Conservation (phyloP, 1,140 invertebrate species). For the Lordiphosa clarofinis region DNA sequence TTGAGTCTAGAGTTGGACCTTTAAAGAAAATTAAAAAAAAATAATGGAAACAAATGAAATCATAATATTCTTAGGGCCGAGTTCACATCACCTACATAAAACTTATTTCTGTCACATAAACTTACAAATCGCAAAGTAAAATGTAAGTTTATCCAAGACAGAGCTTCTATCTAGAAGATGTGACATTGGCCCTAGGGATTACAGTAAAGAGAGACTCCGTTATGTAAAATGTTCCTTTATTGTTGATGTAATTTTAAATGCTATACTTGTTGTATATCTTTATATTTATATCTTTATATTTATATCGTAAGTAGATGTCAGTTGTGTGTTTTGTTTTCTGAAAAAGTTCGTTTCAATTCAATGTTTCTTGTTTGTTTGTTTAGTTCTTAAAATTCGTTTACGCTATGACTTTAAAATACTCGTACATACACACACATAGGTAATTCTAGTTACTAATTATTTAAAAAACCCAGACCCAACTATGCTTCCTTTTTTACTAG, state of each 20-base stretch:
- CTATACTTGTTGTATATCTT: constrained; percentile 48
- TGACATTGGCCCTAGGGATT: no score
- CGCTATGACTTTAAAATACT: constrained; percentile 74
- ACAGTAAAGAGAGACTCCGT: constrained; percentile 21
- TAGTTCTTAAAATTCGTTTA: constrained; percentile 70
- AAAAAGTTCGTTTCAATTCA: constrained; percentile 66
- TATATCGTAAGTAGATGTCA: constrained; percentile 63
- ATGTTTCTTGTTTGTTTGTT: constrained; percentile 28
- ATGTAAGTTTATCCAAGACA: no score
- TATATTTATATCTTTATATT: constrained; percentile 27
- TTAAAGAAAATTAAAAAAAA: no score
- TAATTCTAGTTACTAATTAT: constrained; percentile 52
- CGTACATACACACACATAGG: constrained; percentile 60
- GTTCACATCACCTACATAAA: no score
- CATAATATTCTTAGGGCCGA: no score
- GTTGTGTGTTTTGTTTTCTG: constrained; percentile 39
- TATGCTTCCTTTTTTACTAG: constrained; percentile 30
- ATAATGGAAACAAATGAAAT: no score
- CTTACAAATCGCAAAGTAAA: no score
- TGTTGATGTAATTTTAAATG: constrained; percentile 73
- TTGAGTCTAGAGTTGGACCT: no score
- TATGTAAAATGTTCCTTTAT: constrained; percentile 77
- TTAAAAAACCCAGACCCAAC: constrained; percentile 64
- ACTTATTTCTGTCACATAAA: no score
- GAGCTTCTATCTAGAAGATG: no score